phyloP scores from a whole-genome alignment of 1,140 invertebrate genomes.

The Diprion similis region DNA sequence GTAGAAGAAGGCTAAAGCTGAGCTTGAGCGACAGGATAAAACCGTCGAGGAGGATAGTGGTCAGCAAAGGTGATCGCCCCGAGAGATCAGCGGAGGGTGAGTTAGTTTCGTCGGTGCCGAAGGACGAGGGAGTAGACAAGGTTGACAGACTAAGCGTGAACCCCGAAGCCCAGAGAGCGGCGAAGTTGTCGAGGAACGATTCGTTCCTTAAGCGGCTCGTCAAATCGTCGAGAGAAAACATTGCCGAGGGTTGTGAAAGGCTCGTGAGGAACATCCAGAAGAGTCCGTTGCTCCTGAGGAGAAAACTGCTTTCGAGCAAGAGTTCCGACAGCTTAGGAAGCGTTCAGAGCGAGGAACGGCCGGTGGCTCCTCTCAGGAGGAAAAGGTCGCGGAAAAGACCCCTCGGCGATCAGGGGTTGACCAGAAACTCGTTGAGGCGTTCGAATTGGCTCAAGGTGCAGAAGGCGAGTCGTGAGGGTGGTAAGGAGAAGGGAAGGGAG shows the following conservation, averaged over 20 bases:
- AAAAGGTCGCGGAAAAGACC: constrained; percentile 18
- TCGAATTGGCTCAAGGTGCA: constrained; percentile 2
- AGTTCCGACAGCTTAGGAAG: constrained; percentile 26
- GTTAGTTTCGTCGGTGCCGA: too few relatives aligned
- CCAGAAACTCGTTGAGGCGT: not conserved
- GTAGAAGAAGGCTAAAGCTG: not conserved
- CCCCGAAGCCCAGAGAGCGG: not conserved
- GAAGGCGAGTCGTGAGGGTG: not conserved
- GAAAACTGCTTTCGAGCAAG: constrained; percentile 30
- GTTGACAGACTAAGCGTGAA: not conserved
- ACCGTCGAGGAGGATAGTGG: not conserved
- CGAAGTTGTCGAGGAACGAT: constrained; percentile 25
- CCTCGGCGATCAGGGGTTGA: not conserved
- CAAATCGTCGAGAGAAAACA: constrained; percentile 40
- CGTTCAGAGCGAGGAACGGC: constrained; percentile 24
- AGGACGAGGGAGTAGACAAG: not conserved
- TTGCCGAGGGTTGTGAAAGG: constrained; percentile 38
- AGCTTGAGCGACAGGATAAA: constrained; percentile 7
- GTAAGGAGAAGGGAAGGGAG: constrained; percentile 11
- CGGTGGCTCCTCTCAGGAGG: constrained; percentile 35
- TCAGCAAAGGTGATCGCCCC: not conserved
- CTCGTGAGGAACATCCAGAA: constrained; percentile 44
- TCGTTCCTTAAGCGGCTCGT: constrained; percentile 45
- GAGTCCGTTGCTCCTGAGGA: constrained; percentile 32
- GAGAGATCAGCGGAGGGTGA: not conserved